A percentile compares a stretch with the other conserved stretches of the same genome.
Conservation (phyloP, 2,888 invertebrate genomes). For the Brachyptera risi region DNA sequence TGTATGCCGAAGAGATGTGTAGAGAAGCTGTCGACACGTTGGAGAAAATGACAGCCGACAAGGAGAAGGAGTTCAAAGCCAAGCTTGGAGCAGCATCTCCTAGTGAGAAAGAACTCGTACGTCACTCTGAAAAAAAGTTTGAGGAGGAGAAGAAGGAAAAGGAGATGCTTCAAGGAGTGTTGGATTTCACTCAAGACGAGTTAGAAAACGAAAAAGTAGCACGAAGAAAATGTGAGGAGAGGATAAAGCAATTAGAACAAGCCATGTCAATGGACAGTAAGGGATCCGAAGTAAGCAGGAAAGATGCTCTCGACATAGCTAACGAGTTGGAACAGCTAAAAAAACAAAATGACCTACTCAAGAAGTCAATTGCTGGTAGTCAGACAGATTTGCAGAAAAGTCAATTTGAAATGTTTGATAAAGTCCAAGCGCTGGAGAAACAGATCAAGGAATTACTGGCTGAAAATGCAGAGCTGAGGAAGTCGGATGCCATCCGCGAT, state of each 20-base stretch:
- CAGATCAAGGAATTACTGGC: background rate
- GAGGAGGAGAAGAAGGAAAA: background rate
- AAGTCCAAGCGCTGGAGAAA: background rate
- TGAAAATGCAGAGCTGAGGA: background rate
- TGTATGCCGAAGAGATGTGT: background rate
- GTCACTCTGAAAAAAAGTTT: background rate
- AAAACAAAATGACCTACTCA: background rate
- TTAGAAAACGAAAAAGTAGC: slow-evolving; percentile 1
- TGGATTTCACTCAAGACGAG: slow-evolving; percentile 1
- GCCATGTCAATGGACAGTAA: background rate
- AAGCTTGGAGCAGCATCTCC: background rate
- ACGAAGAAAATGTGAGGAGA: background rate
- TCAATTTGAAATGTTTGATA: too few relatives aligned
- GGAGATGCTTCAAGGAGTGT: slow-evolving; percentile 1
- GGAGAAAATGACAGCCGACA: background rate
- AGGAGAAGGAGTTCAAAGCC: too few relatives aligned
- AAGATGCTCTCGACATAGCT: background rate
- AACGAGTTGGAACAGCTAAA: slow-evolving; percentile 4
- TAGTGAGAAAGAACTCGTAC: background rate
- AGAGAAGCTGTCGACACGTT: background rate
- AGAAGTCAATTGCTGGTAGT: too few relatives aligned
- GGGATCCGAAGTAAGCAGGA: background rate
- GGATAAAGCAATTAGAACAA: background rate
- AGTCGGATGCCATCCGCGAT: background rate
- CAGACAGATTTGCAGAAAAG: too few relatives aligned